Conservation (phyloP, 2,113 vertebrate species). For the Andinoacara biseriatus region DNA sequence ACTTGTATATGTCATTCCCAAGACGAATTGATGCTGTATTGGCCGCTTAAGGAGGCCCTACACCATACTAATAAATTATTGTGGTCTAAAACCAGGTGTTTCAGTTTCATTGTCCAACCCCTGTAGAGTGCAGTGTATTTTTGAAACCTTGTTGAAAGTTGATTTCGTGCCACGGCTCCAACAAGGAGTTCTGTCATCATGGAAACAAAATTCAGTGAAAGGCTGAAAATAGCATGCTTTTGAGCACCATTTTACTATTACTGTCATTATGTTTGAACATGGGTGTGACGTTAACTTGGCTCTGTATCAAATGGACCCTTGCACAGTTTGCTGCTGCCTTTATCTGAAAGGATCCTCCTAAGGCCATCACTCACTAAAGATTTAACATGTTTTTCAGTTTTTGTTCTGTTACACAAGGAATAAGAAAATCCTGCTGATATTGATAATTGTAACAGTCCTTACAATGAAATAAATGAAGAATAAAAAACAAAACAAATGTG, state of each 20-base stretch:
- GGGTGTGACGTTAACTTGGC: constrained; percentile 38
- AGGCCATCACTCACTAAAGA: not conserved
- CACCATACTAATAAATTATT: no score
- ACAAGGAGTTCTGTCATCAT: not conserved
- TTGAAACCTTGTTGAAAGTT: constrained; percentile 4
- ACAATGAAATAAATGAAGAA: not conserved
- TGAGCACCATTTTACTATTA: constrained; percentile 15
- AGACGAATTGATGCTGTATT: no score
- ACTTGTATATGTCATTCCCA: no score
- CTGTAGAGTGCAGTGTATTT: not conserved
- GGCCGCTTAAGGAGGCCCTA: no score
- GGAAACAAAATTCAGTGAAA: constrained; percentile 24
- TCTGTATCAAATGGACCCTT: constrained; percentile 22
- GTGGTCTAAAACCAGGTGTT: no score
- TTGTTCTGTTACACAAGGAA: not conserved
- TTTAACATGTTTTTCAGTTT: not conserved
- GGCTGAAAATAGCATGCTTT: constrained; percentile 33
- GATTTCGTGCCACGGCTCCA: not conserved
- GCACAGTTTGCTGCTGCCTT: not conserved
- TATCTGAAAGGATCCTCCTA: constrained; percentile 5
- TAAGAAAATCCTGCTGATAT: not conserved
- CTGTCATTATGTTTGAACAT: constrained; percentile 20
- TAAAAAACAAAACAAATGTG: not conserved
- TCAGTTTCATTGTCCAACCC: no score
- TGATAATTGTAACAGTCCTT: not conserved